These are phyloP conservation scores for Drosophila tanythrix DNA, from an alignment of 2,888 invertebrate species.

Conservation along the genomic window DNA sequence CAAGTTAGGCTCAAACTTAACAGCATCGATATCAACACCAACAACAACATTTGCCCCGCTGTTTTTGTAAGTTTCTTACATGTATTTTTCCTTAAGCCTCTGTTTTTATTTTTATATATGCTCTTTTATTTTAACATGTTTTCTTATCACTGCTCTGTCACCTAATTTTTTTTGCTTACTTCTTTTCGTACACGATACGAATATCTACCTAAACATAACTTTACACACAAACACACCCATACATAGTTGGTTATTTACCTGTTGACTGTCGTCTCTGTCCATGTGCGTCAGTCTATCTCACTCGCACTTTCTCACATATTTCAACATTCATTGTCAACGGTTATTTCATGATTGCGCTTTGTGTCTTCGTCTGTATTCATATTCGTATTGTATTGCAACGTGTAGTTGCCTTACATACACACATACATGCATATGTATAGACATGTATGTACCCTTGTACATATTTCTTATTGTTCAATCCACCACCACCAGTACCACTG, in stretches of 20 bases:
- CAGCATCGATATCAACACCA: slow-evolving; percentile 16
- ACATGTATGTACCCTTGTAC: slow-evolving; percentile 6
- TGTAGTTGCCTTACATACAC: slow-evolving; percentile 10
- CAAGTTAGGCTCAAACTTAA: slow-evolving; percentile 13
- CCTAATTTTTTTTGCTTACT: slow-evolving; percentile 19
- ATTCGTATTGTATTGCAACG: slow-evolving; percentile 22
- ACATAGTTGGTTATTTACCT: slow-evolving; percentile 46
- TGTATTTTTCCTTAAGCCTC: slow-evolving; percentile 11
- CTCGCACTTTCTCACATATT: slow-evolving; percentile 36
- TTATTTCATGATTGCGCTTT: slow-evolving; percentile 55
- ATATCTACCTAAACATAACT: slow-evolving; percentile 37
- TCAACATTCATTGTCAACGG: slow-evolving; percentile 63
- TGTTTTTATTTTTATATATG: slow-evolving; percentile 12
- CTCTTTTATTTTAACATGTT: slow-evolving; percentile 27
- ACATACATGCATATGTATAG: slow-evolving; percentile 1
- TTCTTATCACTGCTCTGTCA: slow-evolving; percentile 37
- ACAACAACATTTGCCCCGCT: slow-evolving; percentile 19
- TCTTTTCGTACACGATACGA: slow-evolving; percentile 17
- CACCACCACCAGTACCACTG: slow-evolving; percentile 45
- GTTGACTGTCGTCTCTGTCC: slow-evolving; percentile 48
- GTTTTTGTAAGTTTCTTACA: slow-evolving; percentile 48
- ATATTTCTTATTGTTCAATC: slow-evolving; percentile 53
- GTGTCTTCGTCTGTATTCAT: slow-evolving; percentile 40
- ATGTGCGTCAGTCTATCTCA: slow-evolving; percentile 30
- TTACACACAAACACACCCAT: slow-evolving; percentile 10